These are phyloP conservation scores for Ips typographus DNA, from an alignment of 1,140 invertebrate genomes.

Conservation along the genomic window DNA sequence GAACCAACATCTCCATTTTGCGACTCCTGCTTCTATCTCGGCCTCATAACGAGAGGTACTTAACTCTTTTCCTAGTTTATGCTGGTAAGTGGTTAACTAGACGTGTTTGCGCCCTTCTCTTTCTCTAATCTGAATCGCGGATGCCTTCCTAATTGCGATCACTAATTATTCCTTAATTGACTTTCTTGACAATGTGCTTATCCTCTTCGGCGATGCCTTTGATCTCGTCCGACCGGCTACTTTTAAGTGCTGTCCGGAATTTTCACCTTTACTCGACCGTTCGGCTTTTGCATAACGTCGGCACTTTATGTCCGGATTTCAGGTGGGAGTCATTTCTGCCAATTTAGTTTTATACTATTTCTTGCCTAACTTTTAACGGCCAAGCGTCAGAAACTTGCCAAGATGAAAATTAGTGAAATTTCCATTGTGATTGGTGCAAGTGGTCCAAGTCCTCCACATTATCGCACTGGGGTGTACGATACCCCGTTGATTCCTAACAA, in stretches of 20 bases:
- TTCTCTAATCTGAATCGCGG: conserved; percentile 27
- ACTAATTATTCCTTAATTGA: conserved; percentile 38
- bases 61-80: conserved; percentile 17
- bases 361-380: no score
- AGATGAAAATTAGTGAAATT: no score
- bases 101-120: conserved; percentile 8
- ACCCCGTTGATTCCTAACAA: conserved; percentile 30
- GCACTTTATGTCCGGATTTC: no score
- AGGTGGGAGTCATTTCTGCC: no score
- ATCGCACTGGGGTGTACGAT: conserved; percentile 20
- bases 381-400: no score
- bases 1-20: conserved; percentile 7
- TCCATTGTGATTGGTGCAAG: conserved; percentile 7
- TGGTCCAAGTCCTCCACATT: not conserved
- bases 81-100: conserved; percentile 18
- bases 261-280: conserved; percentile 19
- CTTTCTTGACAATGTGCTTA: conserved; percentile 36
- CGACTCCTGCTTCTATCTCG: not conserved
- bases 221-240: conserved; percentile 22
- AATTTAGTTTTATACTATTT: no score
- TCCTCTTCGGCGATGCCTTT: conserved; percentile 26
- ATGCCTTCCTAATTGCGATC: conserved; percentile 33
- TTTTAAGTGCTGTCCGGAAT: conserved; percentile 28
- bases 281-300: not conserved
- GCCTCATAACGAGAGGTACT: not conserved